Base-by-base conservation (phyloP, 2,797 vertebrate species). In the Arnoldichthys spilopterus region DNA sequence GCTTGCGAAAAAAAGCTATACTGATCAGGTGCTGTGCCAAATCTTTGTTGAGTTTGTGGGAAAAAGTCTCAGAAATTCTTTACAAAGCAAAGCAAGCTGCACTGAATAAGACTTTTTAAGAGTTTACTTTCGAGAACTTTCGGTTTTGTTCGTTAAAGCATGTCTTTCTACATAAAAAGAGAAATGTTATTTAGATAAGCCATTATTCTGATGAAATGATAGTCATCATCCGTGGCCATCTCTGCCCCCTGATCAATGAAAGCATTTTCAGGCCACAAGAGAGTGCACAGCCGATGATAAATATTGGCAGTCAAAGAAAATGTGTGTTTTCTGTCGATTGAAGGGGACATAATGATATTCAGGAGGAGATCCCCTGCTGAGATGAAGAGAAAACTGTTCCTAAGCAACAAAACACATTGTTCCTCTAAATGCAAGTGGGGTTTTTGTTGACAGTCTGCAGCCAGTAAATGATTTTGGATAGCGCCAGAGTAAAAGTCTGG, bases 401-500 rank as follows among this genome's bases (percentile, higher is more conserved):
- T 91, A 90, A 93, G 93, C 92, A 94, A 94, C 93, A 92, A 92
- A 92, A 93, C 90, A 91, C 88, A 89, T 86, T 88, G 86, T 88
- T 85, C 78, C 62, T 73, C 63, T 83, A 71, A 82, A 81, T 80
- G 51, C 74, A 76, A 45, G 73, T 22, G 47, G 37, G 76, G 72
- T 61, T 71, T 73, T 75, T 78, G 49, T 49, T 82, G 74, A 64
- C 66, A 70, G 58, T 59, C 56, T 22, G 34, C 61, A 63, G 71
- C 22, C 22, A 47, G 26, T 69, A n/a, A 72, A 67, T 34, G 32
- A 67, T 22, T 49, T 37, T 64, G 53, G n/a, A 8, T 18, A 20
- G 18, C 13, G 49, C 9, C 28, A 1, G 8, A 12, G 30, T 12
- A 26, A 0, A 53, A 6, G 15, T 22, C 1, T n/a, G 16, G 28